Percentiles rank a stretch among this genome's conserved stretches.
These are phyloP conservation scores for Hylaeus anthracinus DNA, from an alignment of 1,140 invertebrate species.

Conservation along the genomic window DNA sequence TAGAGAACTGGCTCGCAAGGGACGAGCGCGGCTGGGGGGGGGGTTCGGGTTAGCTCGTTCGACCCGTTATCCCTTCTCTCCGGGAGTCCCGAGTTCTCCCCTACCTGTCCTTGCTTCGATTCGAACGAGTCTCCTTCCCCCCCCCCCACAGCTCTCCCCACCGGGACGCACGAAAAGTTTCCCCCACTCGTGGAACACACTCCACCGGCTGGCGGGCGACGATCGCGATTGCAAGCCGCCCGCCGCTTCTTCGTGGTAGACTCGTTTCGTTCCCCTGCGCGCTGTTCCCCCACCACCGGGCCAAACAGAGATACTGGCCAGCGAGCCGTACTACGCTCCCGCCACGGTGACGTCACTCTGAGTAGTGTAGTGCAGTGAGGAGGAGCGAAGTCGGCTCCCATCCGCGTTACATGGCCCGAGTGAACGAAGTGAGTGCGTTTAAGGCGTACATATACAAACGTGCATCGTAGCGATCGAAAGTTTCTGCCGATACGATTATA, in stretches of 20 bases:
- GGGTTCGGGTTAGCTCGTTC: slow-evolving; percentile 80
- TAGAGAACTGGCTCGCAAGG: slow-evolving; percentile 47
- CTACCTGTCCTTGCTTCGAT: slow-evolving; percentile 73
- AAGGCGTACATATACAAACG: slow-evolving; percentile 37
- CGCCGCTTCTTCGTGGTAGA: slow-evolving; percentile 67
- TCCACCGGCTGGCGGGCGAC: slow-evolving; percentile 61
- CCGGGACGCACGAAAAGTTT: slow-evolving; percentile 45
- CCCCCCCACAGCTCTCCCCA: slow-evolving; percentile 22
- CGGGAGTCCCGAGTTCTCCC: slow-evolving; percentile 50
- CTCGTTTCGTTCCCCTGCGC: slow-evolving; percentile 74
- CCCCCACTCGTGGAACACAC: slow-evolving; percentile 13
- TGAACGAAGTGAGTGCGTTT: slow-evolving; percentile 54
- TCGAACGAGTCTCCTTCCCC: slow-evolving; percentile 51
- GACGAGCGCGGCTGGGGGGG: slow-evolving; percentile 61
- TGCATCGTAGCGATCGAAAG: slow-evolving; percentile 32
- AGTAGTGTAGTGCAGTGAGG: slow-evolving; percentile 82
- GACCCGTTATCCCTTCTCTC: slow-evolving; percentile 80
- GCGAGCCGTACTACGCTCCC: slow-evolving; percentile 78
- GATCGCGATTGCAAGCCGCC: slow-evolving; percentile 65
- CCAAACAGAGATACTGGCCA: slow-evolving; percentile 62
- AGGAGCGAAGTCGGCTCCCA: slow-evolving; percentile 75
- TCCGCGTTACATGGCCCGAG: slow-evolving; percentile 68
- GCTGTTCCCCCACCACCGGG: slow-evolving; percentile 58
- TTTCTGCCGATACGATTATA: background rate
- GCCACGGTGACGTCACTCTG: slow-evolving; percentile 82